Conservation (phyloP, 1,140 invertebrate genomes). For the Ips typographus region DNA sequence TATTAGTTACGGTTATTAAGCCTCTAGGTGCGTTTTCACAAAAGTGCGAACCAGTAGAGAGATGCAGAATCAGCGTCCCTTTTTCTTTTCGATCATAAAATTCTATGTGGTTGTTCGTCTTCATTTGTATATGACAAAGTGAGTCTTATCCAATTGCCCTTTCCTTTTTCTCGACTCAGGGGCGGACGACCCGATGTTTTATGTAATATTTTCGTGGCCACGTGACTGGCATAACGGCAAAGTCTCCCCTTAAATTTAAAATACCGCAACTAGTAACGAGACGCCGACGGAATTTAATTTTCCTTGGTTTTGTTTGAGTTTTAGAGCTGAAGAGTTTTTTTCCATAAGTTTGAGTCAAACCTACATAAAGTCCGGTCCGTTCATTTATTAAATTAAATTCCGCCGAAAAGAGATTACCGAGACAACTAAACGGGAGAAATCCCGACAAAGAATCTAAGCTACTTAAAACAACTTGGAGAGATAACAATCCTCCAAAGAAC, state of each 20-base stretch:
- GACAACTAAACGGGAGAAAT: slow-evolving; percentile 32
- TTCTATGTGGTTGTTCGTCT: slow-evolving; percentile 30
- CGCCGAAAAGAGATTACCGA: neutral
- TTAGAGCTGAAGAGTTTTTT: neutral
- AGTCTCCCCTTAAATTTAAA: slow-evolving; percentile 25
- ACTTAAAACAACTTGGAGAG: slow-evolving; percentile 34
- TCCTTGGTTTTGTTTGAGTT: slow-evolving; percentile 26
- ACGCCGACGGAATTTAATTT: slow-evolving; percentile 36
- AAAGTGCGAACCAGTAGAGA: too few relatives aligned
- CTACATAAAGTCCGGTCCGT: neutral
- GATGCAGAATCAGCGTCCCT: neutral
- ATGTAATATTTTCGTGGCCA: slow-evolving; percentile 34
- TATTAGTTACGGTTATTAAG: too few relatives aligned
- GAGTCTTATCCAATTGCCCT: slow-evolving; percentile 26
- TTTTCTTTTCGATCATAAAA: slow-evolving; percentile 3
- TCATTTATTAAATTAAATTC: slow-evolving; percentile 28
- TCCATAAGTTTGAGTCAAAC: neutral
- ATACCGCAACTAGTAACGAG: slow-evolving; percentile 36
- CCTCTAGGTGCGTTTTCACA: too few relatives aligned
- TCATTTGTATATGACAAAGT: slow-evolving; percentile 36
- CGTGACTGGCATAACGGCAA: slow-evolving; percentile 28
- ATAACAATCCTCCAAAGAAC: slow-evolving; percentile 35
- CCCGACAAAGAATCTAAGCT: slow-evolving; percentile 35
- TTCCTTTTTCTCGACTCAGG: slow-evolving; percentile 15
- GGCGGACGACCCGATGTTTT: slow-evolving; percentile 25